A percentile compares a stretch with the other conserved stretches of the same genome.
Conservation (phyloP, 2,113 vertebrate genomes). For the Cottus gobio region DNA sequence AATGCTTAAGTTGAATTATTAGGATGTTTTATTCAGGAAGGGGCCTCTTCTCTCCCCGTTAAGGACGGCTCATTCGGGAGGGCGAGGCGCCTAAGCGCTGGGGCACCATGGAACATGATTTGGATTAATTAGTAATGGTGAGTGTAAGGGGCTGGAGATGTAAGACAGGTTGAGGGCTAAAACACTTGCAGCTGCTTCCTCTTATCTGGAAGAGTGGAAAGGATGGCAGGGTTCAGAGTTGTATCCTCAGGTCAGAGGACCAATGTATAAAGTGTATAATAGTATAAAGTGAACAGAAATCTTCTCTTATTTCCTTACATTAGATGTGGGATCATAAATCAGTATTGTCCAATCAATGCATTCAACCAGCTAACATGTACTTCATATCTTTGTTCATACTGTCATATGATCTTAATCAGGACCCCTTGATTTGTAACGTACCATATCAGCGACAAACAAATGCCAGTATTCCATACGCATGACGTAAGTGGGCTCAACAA, state of each 20-base stretch:
- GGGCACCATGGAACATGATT: slow-evolving; percentile 53
- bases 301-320: background rate
- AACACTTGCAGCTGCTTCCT: slow-evolving; percentile 42
- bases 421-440: background rate
- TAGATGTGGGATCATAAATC: background rate
- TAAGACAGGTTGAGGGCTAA: slow-evolving; percentile 31
- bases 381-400: background rate
- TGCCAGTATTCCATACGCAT: background rate
- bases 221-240: slow-evolving; percentile 13
- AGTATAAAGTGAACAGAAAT: background rate
- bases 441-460: background rate
- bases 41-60: slow-evolving; percentile 28
- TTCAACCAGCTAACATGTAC: background rate
- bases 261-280: background rate
- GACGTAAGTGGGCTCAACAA: background rate
- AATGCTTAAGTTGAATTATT: slow-evolving; percentile 75
- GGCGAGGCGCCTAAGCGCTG: background rate
- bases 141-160: slow-evolving; percentile 47
- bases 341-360: background rate
- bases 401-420: background rate
- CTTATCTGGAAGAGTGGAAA: slow-evolving; percentile 13
- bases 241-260: slow-evolving; percentile 36
- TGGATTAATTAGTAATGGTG: slow-evolving; percentile 70
- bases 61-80: slow-evolving; percentile 1
- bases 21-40: slow-evolving; percentile 70